phyloP scores from a whole-genome alignment of 1,140 invertebrate species.

The Chionoecetes opilio region DNA sequence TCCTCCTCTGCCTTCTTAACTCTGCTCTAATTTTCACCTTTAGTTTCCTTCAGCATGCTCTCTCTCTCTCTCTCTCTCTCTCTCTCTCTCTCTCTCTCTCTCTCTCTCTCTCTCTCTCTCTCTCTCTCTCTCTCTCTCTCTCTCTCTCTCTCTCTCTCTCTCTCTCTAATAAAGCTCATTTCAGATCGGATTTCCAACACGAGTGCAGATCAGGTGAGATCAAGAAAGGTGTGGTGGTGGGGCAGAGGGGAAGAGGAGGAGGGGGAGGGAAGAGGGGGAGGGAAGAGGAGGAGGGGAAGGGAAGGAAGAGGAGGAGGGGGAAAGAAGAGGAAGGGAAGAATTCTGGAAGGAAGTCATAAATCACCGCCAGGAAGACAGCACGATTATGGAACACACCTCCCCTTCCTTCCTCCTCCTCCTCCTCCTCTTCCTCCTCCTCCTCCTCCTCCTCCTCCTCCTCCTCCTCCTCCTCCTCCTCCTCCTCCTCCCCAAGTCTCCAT shows the following conservation, averaged over 20 bases:
- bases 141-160: conserved; percentile 27
- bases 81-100: neutral
- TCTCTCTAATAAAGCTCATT: neutral
- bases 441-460: neutral
- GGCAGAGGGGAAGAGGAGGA: neutral
- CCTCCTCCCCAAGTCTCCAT: neutral
- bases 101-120: conserved; percentile 23
- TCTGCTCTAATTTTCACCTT: no score
- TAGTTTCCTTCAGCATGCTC: no score
- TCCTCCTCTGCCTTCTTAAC: no score
- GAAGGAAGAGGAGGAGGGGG: neutral
- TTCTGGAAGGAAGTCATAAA: neutral
- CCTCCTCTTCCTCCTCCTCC: neutral
- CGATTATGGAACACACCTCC: neutral
- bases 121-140: conserved; percentile 27
- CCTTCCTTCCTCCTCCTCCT: neutral
- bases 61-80: no score
- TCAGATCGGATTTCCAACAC: conserved; percentile 27
- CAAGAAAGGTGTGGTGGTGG: neutral
- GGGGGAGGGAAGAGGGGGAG: neutral
- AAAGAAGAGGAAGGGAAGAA: neutral
- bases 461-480: neutral
- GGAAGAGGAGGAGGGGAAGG: neutral
- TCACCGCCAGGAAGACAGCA: neutral
- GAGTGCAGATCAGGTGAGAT: neutral